Conservation (phyloP, 2,888 invertebrate genomes). For the Epirrita christyi region DNA sequence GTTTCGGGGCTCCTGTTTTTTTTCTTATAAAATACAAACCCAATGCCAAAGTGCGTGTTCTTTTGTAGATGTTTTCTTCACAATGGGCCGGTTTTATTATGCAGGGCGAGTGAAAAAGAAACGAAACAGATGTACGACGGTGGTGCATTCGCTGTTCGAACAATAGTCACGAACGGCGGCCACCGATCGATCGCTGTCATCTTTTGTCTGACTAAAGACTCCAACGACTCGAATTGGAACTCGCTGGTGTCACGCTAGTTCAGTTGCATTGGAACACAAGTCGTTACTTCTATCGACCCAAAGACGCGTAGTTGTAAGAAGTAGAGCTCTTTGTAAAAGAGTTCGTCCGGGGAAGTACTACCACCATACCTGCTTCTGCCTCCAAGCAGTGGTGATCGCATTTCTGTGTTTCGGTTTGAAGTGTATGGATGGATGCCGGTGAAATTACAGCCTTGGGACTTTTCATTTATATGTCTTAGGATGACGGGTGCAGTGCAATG, state of each 20-base stretch:
- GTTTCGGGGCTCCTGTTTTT: conserved; percentile 71
- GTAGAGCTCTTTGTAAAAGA: too few relatives aligned
- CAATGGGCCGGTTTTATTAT: conserved; percentile 81
- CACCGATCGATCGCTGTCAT: conserved; percentile 71
- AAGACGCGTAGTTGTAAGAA: too few relatives aligned
- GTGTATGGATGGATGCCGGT: too few relatives aligned
- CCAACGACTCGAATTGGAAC: conserved; percentile 46
- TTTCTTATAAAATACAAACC: conserved; percentile 73
- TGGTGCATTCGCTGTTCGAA: conserved; percentile 71
- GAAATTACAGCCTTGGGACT: too few relatives aligned
- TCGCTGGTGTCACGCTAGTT: conserved; percentile 51
- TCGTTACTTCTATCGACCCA: too few relatives aligned
- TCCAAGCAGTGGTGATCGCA: too few relatives aligned
- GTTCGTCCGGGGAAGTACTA: too few relatives aligned
- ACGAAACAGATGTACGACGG: conserved; percentile 80
- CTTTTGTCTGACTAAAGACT: conserved; percentile 66
- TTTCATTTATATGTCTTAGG: too few relatives aligned
- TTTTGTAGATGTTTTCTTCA: conserved; percentile 77
- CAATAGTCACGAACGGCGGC: conserved; percentile 76
- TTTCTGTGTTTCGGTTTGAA: too few relatives aligned
- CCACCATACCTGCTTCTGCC: too few relatives aligned
- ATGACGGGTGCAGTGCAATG: too few relatives aligned
- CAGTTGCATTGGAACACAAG: too few relatives aligned
- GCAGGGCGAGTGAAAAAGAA: conserved; percentile 76
- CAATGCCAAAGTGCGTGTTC: conserved; percentile 74